Evolutionary conservation across 2,113 vertebrate genomes (phyloP).

Genomic region (Ascaphus truei): DNA sequence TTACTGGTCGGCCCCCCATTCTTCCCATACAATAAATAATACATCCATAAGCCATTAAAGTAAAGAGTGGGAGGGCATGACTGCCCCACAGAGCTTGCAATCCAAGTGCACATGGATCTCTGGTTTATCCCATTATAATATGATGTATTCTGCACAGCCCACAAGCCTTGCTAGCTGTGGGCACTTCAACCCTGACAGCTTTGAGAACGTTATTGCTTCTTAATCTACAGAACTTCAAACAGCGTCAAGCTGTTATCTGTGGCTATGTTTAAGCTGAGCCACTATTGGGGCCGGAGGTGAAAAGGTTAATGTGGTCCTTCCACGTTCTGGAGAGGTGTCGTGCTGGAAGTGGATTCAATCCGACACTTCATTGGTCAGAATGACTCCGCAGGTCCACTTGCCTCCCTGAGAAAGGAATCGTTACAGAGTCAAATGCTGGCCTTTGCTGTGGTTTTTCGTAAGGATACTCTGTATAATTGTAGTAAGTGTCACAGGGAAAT

Average conservation of each 20-base stretch:
- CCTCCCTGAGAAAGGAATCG: too few relatives aligned
- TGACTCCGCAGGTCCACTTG: not conserved
- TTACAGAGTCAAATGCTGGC: too few relatives aligned
- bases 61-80: too few relatives aligned
- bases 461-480: not conserved
- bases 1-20: too few relatives aligned
- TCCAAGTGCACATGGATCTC: not conserved
- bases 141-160: not conserved
- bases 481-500: too few relatives aligned
- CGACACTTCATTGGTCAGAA: not conserved
- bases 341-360: constrained; percentile 15
- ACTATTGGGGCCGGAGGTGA: constrained; percentile 21
- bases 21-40: too few relatives aligned
- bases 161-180: not conserved
- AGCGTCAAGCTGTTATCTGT: constrained; percentile 12
- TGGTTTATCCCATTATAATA: not conserved
- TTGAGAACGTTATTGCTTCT: constrained; percentile 26
- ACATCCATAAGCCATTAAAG: too few relatives aligned
- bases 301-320: constrained; percentile 31
- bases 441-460: not conserved
- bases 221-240: constrained; percentile 2
- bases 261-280: constrained; percentile 15
- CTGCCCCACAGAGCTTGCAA: not conserved
- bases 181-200: constrained; percentile 21
- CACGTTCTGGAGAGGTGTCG: constrained; percentile 26